Conservation (phyloP, 2,113 vertebrate species). For the Platichthys flesus region DNA sequence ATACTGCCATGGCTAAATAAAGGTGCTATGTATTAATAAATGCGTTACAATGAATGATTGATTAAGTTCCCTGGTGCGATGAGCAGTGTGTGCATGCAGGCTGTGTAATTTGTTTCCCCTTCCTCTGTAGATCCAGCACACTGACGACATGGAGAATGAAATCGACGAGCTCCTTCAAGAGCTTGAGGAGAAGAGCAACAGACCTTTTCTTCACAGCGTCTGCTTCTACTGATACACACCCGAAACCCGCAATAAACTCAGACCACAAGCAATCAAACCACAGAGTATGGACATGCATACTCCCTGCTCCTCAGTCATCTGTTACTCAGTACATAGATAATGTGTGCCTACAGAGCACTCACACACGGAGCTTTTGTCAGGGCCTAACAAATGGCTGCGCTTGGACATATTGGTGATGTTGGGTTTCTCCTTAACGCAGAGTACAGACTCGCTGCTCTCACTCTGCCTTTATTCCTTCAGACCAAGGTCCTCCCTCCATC, state of each 20-base stretch:
- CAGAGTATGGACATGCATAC: slow-evolving; percentile 14
- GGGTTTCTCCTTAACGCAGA: slow-evolving; percentile 49
- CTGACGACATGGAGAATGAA: slow-evolving; percentile 99
- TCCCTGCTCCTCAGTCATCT: slow-evolving; percentile 23
- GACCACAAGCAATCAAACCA: slow-evolving; percentile 56
- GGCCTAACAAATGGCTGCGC: slow-evolving; percentile 53
- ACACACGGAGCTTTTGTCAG: slow-evolving; percentile 29
- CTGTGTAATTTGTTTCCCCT: background rate
- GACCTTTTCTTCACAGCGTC: slow-evolving; percentile 96
- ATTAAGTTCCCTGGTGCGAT: background rate
- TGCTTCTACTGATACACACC: slow-evolving; percentile 93
- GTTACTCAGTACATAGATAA: slow-evolving; percentile 10
- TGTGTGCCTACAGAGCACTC: slow-evolving; percentile 31
- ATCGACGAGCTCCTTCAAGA: slow-evolving; percentile 98
- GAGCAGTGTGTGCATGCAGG: background rate
- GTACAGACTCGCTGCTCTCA: slow-evolving; percentile 63
- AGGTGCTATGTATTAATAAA: background rate
- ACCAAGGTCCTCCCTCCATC: slow-evolving; percentile 41
- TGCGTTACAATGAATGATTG: background rate
- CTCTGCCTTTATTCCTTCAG: slow-evolving; percentile 68
- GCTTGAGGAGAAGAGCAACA: slow-evolving; percentile 97
- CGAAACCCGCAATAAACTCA: slow-evolving; percentile 68
- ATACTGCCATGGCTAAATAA: background rate
- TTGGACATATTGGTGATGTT: slow-evolving; percentile 35
- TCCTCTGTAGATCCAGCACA: slow-evolving; percentile 92